Base-by-base conservation (phyloP, 2,113 vertebrate species). In the Pleuronectes platessa region DNA sequence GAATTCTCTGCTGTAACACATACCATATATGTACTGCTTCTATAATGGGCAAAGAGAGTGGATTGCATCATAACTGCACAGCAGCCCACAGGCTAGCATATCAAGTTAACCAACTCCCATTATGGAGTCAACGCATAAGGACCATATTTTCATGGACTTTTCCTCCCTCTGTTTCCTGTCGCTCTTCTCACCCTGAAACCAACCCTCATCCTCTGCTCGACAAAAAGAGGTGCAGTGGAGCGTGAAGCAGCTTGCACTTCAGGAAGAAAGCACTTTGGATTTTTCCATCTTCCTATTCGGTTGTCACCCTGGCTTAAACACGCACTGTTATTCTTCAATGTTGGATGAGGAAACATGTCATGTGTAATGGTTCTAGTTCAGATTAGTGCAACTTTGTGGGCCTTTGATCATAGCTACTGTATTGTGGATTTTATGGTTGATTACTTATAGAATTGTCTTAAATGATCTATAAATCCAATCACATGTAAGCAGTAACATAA, bases 211-310 rank as follows among this genome's bases (percentile, higher is more conserved):
- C 51, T n/a, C 51, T 15, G 18, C 51, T 54, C 20, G 20, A 26
- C 8, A 54, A 49, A 62, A 54, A 77, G 37, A 75, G 12, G 26
- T 60, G 26, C 0, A 6, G 17, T 9, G 13, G 18, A 65, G 31
- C 53, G 17, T 17, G 60, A 62, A 66, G 79, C 71, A 74, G 75
- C 47, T 62, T 58, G 0, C 37, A 21, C 27, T 82, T 18, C 13
- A 56, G 49, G 74, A 81, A 76, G 65, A 11, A 55, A 67, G 45
- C 31, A 61, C 69, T 71, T 69, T 58, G 35, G 59, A 73, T 69
- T 53, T 70, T 83, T 79, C 59, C 68, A 40, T 53, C 71, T 78
- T 81, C 60, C 74, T 23, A 5, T 81, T 71, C 37, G 83, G 86
- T 72, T 68, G 21, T 65, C 71, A 59, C 56, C 60, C 9, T 40